Evolutionary conservation across 2,888 invertebrate genomes (phyloP).

Genomic region (Phrixothrix hirtus): DNA sequence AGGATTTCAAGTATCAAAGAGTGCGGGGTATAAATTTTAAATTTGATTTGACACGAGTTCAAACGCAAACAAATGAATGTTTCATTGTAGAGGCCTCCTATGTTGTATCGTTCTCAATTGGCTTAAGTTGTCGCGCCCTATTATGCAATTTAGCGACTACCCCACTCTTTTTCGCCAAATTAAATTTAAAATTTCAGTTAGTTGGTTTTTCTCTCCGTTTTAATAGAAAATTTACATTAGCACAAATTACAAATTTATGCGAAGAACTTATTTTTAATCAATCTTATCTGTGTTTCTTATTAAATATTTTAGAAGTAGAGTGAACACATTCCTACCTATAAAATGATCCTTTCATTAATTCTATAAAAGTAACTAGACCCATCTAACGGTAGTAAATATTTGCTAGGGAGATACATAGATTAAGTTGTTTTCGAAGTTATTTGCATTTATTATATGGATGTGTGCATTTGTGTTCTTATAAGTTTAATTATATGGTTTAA

Average conservation of each 20-base stretch:
- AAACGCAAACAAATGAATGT: constrained; percentile 53
- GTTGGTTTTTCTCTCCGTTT: constrained; percentile 5
- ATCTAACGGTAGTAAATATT: too few relatives aligned
- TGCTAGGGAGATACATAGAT: too few relatives aligned
- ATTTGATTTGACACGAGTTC: constrained; percentile 53
- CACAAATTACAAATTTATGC: not conserved
- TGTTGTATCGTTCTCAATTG: constrained; percentile 48
- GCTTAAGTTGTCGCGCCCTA: constrained; percentile 50
- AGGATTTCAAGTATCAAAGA: constrained; percentile 52
- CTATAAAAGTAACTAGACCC: too few relatives aligned
- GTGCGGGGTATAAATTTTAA: constrained; percentile 54
- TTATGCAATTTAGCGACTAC: constrained; percentile 34
- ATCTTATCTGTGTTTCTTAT: not conserved
- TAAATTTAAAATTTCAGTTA: constrained; percentile 32
- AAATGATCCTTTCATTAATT: too few relatives aligned
- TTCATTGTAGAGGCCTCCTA: constrained; percentile 45
- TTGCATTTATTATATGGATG: too few relatives aligned
- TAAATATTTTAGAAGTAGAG: too few relatives aligned
- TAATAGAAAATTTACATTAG: constrained; percentile 1
- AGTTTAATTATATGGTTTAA: too few relatives aligned
- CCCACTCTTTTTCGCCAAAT: constrained; percentile 33
- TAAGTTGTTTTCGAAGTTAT: too few relatives aligned
- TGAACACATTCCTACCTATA: too few relatives aligned
- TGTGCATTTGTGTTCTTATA: too few relatives aligned
- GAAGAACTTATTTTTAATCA: too few relatives aligned